Percentiles rank a stretch among this genome's conserved stretches.
Evolutionary conservation across 2,888 invertebrate species (phyloP).

Genomic region (Schrankia costaestrigalis): DNA sequence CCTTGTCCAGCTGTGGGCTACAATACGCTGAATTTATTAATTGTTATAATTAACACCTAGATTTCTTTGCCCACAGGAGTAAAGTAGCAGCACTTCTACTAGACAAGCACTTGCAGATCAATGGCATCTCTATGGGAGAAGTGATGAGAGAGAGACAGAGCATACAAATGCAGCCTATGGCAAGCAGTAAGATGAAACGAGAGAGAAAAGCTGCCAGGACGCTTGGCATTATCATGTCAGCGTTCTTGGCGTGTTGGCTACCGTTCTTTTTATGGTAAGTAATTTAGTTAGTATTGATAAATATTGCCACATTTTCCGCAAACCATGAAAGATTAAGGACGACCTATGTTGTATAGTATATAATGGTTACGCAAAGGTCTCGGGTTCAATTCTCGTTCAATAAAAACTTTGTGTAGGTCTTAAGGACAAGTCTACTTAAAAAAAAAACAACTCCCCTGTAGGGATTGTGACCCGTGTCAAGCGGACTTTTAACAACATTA

Average conservation of each 20-base stretch:
- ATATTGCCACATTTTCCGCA: too few relatives aligned
- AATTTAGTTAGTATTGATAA: not conserved
- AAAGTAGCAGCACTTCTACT: conserved; percentile 92
- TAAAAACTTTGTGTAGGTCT: too few relatives aligned
- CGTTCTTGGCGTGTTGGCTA: conserved; percentile 96
- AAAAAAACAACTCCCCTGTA: too few relatives aligned
- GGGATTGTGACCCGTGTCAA: too few relatives aligned
- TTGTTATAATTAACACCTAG: not conserved
- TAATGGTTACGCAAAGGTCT: too few relatives aligned
- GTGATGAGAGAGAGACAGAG: conserved; percentile 81
- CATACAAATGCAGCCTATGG: conserved; percentile 86
- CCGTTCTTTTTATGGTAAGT: conserved; percentile 96
- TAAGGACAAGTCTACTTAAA: too few relatives aligned
- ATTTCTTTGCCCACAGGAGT: conserved; percentile 79
- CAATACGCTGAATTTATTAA: not conserved
- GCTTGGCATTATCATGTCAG: conserved; percentile 97
- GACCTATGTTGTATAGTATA: too few relatives aligned
- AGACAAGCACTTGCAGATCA: conserved; percentile 94
- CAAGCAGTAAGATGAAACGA: conserved; percentile 92
- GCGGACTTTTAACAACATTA: too few relatives aligned
- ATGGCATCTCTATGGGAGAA: conserved; percentile 88
- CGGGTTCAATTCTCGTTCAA: too few relatives aligned
- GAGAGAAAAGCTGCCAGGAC: conserved; percentile 96
- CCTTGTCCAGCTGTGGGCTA: too few relatives aligned
- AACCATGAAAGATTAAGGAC: too few relatives aligned